Evolutionary conservation across 2,888 invertebrate genomes (phyloP), one percentile per base, ranked within the genome.

Genomic region (Athripsodes cinereus): DNA sequence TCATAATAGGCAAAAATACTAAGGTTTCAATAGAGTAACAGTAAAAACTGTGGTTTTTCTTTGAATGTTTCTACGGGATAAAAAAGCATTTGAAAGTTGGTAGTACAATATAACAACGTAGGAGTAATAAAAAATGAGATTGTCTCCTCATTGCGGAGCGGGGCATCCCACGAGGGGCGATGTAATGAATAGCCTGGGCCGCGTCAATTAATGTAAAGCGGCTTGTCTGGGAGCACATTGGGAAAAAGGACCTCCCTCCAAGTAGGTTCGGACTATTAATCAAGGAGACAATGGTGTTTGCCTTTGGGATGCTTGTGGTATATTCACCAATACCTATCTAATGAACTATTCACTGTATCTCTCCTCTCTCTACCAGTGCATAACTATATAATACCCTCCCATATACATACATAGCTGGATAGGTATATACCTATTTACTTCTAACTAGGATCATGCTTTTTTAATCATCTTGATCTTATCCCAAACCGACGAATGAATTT

Each of bases 131-230:
- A 40, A 40, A 40, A 40, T 40, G 40, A 40, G 40, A 40, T 40
- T 40, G 40, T 40, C 40, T 40, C 40, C 40, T 40, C 40, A 40
- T 40, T 40, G 40, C 40, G 40, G 40, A 16, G 40, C 40, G 13
- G 8, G 13, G 40, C 13, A 13, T 40, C 40, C 40, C 40, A 16
- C 16, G 40, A 40, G 40, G 40, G 40, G 31, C 13, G 40, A 16
- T 16, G 40, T 40, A 40, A 40, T 40, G 40, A 40, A 40, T 40
- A 40, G 40, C 40, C 16, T n/a, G 40, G 40, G 40, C 40, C 16
- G 16, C 40, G 40, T 40, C 40, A 40, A 40, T 40, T 40, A 40
- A 40, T 40, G 40, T 40, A 40, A 40, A 40, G 40, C 40, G 40
- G 40, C 40, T 40, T 40, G 40, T 40, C 40, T 40, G 40, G 13